Percentiles rank a stretch among this genome's conserved stretches.
Evolutionary conservation across 2,888 invertebrate species (phyloP).

Genomic region (Sarcophaga caerulescens): DNA sequence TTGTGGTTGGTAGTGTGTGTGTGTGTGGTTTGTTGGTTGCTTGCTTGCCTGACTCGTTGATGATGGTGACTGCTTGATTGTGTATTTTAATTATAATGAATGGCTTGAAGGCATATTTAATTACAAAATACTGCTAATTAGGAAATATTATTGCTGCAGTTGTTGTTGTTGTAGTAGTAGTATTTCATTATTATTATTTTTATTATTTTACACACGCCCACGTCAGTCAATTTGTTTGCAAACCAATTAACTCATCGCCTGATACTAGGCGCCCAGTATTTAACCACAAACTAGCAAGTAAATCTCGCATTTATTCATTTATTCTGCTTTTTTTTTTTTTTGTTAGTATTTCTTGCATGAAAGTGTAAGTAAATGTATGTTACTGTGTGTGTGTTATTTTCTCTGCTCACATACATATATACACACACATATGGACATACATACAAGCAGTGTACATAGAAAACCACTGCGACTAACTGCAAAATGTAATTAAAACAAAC

Average conservation of each 20-base stretch:
- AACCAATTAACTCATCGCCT: constrained; percentile 80
- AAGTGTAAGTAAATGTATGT: constrained; percentile 6
- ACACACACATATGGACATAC: neutral
- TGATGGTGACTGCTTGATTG: constrained; percentile 20
- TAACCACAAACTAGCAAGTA: constrained; percentile 71
- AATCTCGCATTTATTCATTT: constrained; percentile 31
- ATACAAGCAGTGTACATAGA: neutral
- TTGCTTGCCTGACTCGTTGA: constrained; percentile 37
- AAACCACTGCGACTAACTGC: constrained; percentile 48
- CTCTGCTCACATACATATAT: constrained; percentile 23
- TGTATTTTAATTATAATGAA: constrained; percentile 66
- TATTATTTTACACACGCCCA: constrained; percentile 74
- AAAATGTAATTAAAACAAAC: constrained; percentile 66
- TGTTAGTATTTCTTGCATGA: constrained; percentile 15
- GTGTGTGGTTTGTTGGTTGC: constrained; percentile 32
- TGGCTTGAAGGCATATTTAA: constrained; percentile 79
- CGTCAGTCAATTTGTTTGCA: constrained; percentile 81
- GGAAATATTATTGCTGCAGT: constrained; percentile 72
- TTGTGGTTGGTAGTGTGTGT: neutral
- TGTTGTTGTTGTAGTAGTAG: constrained; percentile 53
- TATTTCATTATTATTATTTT: constrained; percentile 63
- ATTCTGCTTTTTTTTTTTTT: constrained; percentile 8
- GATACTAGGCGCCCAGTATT: constrained; percentile 78
- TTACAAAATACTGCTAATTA: constrained; percentile 80
- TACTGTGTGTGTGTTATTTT: constrained; percentile 40